Base-by-base conservation (phyloP, 2,797 vertebrate species). In the Clarias pachynema region DNA sequence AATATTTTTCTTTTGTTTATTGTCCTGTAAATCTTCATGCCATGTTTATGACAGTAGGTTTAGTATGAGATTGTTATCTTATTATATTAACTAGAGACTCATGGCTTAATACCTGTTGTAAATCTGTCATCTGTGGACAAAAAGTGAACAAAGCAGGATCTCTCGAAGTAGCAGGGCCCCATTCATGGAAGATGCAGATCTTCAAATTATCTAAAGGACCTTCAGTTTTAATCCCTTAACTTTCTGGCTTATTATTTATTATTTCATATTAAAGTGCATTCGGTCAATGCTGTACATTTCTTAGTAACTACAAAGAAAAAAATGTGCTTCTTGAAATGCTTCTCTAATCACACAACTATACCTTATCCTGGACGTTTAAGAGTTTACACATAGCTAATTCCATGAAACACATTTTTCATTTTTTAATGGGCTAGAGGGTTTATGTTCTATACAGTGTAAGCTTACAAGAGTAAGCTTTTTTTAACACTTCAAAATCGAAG, bases 171-270 rank as follows among this genome's bases (percentile, higher is more conserved):
- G 56, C 18, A 22, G 26, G 31, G 66, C 14, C 56, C 24, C 57
- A 34, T 12, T 68, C 59, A 80, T 20, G 3, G 57, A 26, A 63
- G 37, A 59, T 81, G 78, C 29, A 77, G 49, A 81, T 81, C 29
- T 49, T 65, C 12, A 40, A 66, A 14, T 56, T 66, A 60, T 65
- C 68, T 63, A 10, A 63, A 37, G 31, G 24, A 2, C 4, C 44
- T 59, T 57, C 3, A 24, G 22, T 74, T 79, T 49, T 65, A 65
- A 53, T 40, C 15, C n/a, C n/a, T 26, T 44, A 29, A 26, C 18
- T 15, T 10, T 16, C 37, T 37, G 15, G 22, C 10, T 24, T 60
- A 59, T 74, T 34, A 77, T 6, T 34, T 4, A 34, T 77, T 53
- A 74, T 74, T 29, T 8, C 16, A 29, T 20, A 0, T 56, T 10